phyloP scores from a whole-genome alignment of 2,888 invertebrate species.

The Opisthograptis luteolata region DNA sequence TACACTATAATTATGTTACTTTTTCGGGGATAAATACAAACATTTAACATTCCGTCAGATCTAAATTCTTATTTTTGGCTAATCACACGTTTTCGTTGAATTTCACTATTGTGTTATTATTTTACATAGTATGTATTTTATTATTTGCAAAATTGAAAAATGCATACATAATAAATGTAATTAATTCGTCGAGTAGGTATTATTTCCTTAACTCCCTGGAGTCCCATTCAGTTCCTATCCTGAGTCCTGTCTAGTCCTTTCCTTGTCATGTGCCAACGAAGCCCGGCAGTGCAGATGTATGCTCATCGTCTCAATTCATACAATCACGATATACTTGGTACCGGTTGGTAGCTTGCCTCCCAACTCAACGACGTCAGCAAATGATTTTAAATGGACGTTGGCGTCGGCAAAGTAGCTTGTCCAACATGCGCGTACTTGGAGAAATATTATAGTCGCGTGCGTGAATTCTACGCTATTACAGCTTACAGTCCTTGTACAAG shows the following conservation, averaged over 20 bases:
- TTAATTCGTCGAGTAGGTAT: slow-evolving; percentile 33
- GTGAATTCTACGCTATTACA: too few relatives aligned
- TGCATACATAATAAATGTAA: slow-evolving; percentile 17
- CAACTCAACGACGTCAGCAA: background rate
- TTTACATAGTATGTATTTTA: slow-evolving; percentile 32
- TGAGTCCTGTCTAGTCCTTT: slow-evolving; percentile 79
- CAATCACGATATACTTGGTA: slow-evolving; percentile 3
- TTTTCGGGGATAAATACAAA: slow-evolving; percentile 69
- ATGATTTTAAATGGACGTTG: background rate
- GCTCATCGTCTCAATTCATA: slow-evolving; percentile 29
- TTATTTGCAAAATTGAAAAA: slow-evolving; percentile 32
- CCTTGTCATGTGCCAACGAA: slow-evolving; percentile 80
- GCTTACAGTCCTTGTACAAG: background rate
- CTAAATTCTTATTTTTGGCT: slow-evolving; percentile 63
- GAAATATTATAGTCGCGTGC: too few relatives aligned
- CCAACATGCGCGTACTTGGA: too few relatives aligned
- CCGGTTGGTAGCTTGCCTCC: slow-evolving; percentile 1
- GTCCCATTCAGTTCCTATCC: slow-evolving; percentile 68
- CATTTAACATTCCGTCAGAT: slow-evolving; percentile 76
- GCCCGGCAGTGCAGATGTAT: slow-evolving; percentile 63
- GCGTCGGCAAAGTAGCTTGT: background rate
- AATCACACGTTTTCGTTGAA: slow-evolving; percentile 48
- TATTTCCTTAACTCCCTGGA: slow-evolving; percentile 53
- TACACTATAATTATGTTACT: slow-evolving; percentile 57
- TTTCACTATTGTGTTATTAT: slow-evolving; percentile 41